Evolutionary conservation across 2,888 invertebrate genomes (phyloP), one percentile per base, ranked within the genome.

Genomic region (Eurois occulta): DNA sequence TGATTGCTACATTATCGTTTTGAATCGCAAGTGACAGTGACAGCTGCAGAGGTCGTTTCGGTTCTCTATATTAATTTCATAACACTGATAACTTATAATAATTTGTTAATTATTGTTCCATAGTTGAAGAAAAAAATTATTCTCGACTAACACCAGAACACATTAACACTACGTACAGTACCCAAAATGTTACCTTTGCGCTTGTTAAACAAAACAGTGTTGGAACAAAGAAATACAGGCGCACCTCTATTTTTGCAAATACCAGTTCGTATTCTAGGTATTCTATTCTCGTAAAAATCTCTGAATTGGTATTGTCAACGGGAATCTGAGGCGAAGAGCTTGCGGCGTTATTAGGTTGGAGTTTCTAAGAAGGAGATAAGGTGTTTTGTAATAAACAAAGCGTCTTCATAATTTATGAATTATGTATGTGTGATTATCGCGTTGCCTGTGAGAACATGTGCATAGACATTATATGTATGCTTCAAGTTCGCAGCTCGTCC

Each of bases 401-500:
- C 60, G n/a, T 48, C 16, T 65, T 72, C 43, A 70, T 72, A 38
- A 74, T 73, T 68, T 76, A 85, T 77, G 68, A 76, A 75, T 71
- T 64, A 79, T 78, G 48, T 62, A 83, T 78, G 72, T 41, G 72
- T 77, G 52, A 75, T 55, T 55, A 69, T 70, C 70, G n/a, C 46
- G 72, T 55, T 70, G 72, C 67, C 75, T 76, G 62, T 35, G 64
- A 87, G 81, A 73, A 75, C 43, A 35, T 69, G 65, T 65, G 46
- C 73, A 58, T 86, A 78, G 21, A 69, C 80, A 71, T 64, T 58
- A 87, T 58, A 87, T 76, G 72, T 72, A 77, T 75, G 72, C 38
- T 75, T 77, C 66, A 78, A 83, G 81, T 79, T 78, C 60, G 70
- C 72, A 69, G 76, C 68, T 52, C 72, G 78, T 79, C 87, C 79